Percentiles rank a stretch among this genome's conserved stretches.
Evolutionary conservation across 2,888 invertebrate species (phyloP).

Genomic region (Bombyx huttoni): DNA sequence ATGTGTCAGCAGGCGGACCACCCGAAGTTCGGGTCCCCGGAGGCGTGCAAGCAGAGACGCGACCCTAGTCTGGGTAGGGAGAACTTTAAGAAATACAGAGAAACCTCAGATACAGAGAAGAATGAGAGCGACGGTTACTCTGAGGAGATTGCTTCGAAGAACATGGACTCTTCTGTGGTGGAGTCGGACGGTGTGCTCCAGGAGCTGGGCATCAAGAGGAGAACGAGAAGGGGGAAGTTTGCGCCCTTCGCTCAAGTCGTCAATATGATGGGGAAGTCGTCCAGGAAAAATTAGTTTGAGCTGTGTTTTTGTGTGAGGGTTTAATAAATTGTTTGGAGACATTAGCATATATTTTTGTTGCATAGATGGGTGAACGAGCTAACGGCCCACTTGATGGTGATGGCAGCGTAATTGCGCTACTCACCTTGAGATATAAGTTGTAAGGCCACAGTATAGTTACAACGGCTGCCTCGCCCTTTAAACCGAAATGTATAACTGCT

Average conservation of each 20-base stretch:
- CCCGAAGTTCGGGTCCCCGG: constrained; percentile 26
- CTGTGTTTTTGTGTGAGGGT: constrained; percentile 11
- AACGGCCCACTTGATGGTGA: too few relatives aligned
- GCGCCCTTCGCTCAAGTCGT: constrained; percentile 52
- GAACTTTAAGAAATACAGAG: constrained; percentile 32
- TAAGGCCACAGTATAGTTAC: too few relatives aligned
- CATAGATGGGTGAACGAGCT: too few relatives aligned
- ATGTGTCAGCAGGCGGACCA: constrained; percentile 43
- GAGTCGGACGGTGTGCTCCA: constrained; percentile 46
- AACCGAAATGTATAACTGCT: too few relatives aligned
- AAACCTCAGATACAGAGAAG: constrained; percentile 39
- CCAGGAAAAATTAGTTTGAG: constrained; percentile 34
- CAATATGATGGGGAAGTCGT: constrained; percentile 55
- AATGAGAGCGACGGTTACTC: constrained; percentile 45
- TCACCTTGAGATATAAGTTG: too few relatives aligned
- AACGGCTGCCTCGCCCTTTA: too few relatives aligned
- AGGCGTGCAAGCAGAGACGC: constrained; percentile 23
- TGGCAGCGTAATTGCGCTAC: too few relatives aligned
- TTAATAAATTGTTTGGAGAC: neutral
- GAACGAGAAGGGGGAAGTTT: constrained; percentile 40
- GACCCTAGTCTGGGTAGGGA: constrained; percentile 27
- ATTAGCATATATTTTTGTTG: neutral
- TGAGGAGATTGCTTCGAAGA: constrained; percentile 43
- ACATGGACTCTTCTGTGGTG: constrained; percentile 37
- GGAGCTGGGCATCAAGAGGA: constrained; percentile 38